Base-by-base conservation (phyloP, 2,113 vertebrate genomes). In the Hemiprocne comata region DNA sequence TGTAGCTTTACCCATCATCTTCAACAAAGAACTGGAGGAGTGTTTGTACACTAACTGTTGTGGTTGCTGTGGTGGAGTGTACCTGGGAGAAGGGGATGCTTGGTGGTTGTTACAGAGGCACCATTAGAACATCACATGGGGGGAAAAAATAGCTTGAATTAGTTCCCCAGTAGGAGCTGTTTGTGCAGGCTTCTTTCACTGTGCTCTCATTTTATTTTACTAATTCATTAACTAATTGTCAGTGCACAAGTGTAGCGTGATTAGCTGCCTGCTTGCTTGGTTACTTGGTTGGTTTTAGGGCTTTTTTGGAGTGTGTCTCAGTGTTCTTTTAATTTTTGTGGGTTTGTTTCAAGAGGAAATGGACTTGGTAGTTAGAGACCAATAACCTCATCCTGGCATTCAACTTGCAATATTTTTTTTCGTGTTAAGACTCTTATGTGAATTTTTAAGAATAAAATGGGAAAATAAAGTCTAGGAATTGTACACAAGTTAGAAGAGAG, bases 101-200 rank as follows among this genome's bases (percentile, higher is more conserved):
- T 8, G 19, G 17, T 72, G 50, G 12, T 21, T 38, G 2, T 11
- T 7, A 4, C 2, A 25, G 36, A 53, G 36, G 29, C 29, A 1
- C 6, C 7, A 25, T 14, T n/a, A 2, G 20, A 54, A 5, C 13
- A 5, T 25, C 42, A 4, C 10, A 0, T 2, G 33, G 33, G 40
- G 3, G 55, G 14, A 53, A 28, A 3, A 17, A 17, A 48, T 48
- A 42, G 28, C 26, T 29, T n/a, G 2, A 18, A 9, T 64, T n/a
- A 13, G 3, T 51, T 44, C 21, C 55, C 6, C 72, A 51, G n/a
- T n/a, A n/a, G 57, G 58, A 51, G 72, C 75, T 89, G 17, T 11
- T 10, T 19, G 31, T 28, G 53, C 20, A 40, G 79, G n/a, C 6
- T 24, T 12, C 36, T 17, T 18, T 70, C 48, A 1, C 51, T 34